Conservation (phyloP, 1,140 invertebrate species). For the Heliconius melpomene region DNA sequence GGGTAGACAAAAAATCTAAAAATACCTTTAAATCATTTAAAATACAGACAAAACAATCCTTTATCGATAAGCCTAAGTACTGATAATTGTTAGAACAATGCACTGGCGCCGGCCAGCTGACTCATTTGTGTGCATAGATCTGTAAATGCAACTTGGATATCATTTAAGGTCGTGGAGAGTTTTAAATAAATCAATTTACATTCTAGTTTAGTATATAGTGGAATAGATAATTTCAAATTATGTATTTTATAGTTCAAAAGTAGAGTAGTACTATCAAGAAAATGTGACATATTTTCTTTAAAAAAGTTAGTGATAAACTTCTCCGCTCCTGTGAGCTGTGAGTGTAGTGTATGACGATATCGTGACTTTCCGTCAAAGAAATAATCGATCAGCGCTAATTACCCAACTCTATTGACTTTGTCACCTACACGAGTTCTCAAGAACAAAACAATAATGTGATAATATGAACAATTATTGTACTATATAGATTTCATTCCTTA, state of each 20-base stretch:
- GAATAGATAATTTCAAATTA: too few relatives aligned
- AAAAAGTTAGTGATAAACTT: neutral
- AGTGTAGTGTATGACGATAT: neutral
- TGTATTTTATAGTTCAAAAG: too few relatives aligned
- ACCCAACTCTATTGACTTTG: neutral
- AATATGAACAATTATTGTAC: constrained; percentile 22
- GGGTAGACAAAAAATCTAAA: neutral
- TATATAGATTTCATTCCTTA: neutral
- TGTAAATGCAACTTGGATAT: neutral
- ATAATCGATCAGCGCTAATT: neutral
- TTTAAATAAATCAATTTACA: constrained; percentile 1
- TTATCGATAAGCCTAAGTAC: constrained; percentile 5
- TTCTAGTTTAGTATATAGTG: neutral
- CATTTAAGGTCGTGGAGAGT: neutral
- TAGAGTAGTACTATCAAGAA: too few relatives aligned
- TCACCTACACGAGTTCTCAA: neutral
- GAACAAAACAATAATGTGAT: constrained; percentile 15
- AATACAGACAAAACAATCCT: neutral
- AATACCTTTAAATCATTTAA: neutral
- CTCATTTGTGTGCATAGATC: constrained; percentile 1
- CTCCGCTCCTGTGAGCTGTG: too few relatives aligned
- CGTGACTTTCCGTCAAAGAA: neutral
- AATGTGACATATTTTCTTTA: too few relatives aligned
- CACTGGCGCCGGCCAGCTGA: neutral
- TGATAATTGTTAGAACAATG: neutral